These are phyloP conservation scores for Drosophila tristis DNA, from an alignment of 1,140 invertebrate species.

Conservation along the genomic window DNA sequence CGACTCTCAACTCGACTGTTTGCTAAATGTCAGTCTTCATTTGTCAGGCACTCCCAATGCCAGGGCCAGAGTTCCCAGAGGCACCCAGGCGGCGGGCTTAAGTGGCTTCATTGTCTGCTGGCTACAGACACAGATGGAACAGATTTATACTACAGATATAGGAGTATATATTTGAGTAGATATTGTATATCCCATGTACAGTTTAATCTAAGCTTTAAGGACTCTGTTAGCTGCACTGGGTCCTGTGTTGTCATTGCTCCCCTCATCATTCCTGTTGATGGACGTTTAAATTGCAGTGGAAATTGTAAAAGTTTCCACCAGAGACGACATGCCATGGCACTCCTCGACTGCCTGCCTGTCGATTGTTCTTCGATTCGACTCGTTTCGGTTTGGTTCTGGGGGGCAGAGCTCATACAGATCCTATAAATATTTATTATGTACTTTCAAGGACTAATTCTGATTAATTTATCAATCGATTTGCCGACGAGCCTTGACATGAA, in stretches of 20 bases:
- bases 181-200: background rate
- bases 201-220: constrained; percentile 58
- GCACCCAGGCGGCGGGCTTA: constrained; percentile 56
- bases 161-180: too few relatives aligned
- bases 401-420: constrained; percentile 23
- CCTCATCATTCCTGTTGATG: constrained; percentile 50
- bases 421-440: constrained; percentile 79
- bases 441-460: constrained; percentile 75
- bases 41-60: constrained; percentile 66
- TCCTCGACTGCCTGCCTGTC: background rate
- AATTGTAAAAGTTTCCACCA: constrained; percentile 62
- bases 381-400: background rate
- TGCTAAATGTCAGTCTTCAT: constrained; percentile 84
- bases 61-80: background rate
- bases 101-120: constrained; percentile 73
- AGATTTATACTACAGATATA: constrained; percentile 10
- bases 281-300: constrained; percentile 79
- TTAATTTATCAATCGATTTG: constrained; percentile 80
- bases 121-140: constrained; percentile 32
- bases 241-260: background rate
- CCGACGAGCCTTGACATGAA: constrained; percentile 71
- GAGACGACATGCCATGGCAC: constrained; percentile 35
- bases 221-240: constrained; percentile 24
- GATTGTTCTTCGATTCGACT: constrained; percentile 21
- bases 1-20: constrained; percentile 62